Evolutionary conservation across 2,888 invertebrate species (phyloP), one percentile per base, ranked within the genome.

Genomic region (Antitype chi): DNA sequence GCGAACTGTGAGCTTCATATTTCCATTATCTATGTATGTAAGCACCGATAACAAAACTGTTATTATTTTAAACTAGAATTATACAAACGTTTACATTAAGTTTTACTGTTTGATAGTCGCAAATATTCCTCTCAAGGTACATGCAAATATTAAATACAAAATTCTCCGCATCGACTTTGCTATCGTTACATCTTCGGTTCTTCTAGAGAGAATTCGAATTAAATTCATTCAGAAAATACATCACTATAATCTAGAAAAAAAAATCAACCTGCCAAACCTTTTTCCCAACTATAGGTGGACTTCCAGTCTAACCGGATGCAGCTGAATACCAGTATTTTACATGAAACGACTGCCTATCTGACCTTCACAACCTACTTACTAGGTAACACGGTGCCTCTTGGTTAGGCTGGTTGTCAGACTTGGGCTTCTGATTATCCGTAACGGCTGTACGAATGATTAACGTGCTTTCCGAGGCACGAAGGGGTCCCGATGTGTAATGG

Each of bases 51-150:
- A 17, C 38, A 57, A 49, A 7, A 1, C 3, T 6, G 2, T 49
- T 57, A 32, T 57, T 53, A 49, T 79, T 57, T 38, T 9, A 57
- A 11, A 9, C 38, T 57, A 57, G 7, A 49, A 79, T n/a, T 70
- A 57, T 43, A 23, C 0, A 25, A 6, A 17, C 55, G 25, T 49
- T 53, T 2, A 2, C 7, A 53, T 28, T 53, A 11, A 28, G n/a
- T 28, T 17, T 28, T 8, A 23, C 23, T 64, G 6, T 47, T 73
- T 6, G 17, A 13, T 5, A 11, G 2, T 25, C 20, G 32, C 38
- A 76, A 62, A 74, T 77, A 43, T 62, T 52, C 11, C 23, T 23
- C 25, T 8, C 25, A 25, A 49, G 38, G 0, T 7, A 23, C 0
- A 17, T 9, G 49, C 38, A 28, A 60, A n/a, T 0, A 60, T 38